These are phyloP conservation scores for Spodoptera exigua DNA, from an alignment of 2,888 invertebrate genomes.

Conservation along the genomic window DNA sequence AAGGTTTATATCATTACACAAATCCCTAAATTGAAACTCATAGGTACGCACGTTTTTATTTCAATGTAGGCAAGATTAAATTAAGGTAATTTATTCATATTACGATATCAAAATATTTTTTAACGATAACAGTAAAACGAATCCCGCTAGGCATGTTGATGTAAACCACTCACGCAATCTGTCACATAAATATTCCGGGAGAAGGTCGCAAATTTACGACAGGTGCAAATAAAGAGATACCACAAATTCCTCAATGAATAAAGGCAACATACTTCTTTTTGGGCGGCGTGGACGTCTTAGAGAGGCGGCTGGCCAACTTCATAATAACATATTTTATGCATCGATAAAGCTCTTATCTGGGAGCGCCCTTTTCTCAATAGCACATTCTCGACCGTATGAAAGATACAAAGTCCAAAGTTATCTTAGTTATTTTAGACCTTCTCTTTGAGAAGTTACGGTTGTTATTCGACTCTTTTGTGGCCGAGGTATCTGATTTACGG, in stretches of 20 bases:
- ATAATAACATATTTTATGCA: conserved; percentile 86
- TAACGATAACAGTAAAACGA: conserved; percentile 47
- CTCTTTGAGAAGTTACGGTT: conserved; percentile 63
- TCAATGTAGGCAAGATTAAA: conserved; percentile 7
- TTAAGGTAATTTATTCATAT: conserved; percentile 20
- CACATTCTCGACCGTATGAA: conserved; percentile 73
- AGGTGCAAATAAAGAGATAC: conserved; percentile 80
- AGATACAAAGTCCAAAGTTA: conserved; percentile 69
- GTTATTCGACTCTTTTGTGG: conserved; percentile 60
- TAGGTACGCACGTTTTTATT: too few relatives aligned
- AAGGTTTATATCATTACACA: too few relatives aligned
- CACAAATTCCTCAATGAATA: conserved; percentile 74
- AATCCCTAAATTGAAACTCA: too few relatives aligned
- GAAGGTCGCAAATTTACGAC: conserved; percentile 74
- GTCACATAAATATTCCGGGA: conserved; percentile 54
- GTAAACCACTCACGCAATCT: conserved; percentile 56
- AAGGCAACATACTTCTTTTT: conserved; percentile 69
- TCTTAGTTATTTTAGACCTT: conserved; percentile 68
- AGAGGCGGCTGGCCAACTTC: conserved; percentile 74
- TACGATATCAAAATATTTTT: conserved; percentile 39
- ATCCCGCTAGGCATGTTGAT: conserved; percentile 46
- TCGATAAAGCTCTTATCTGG: conserved; percentile 84
- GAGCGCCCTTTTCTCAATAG: conserved; percentile 83
- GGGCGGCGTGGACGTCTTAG: conserved; percentile 53
- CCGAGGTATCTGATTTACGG: conserved; percentile 79